Percentiles rank a stretch among this genome's conserved stretches.
Conservation (phyloP, 2,113 vertebrate species). For the Bothrops jararaca region DNA sequence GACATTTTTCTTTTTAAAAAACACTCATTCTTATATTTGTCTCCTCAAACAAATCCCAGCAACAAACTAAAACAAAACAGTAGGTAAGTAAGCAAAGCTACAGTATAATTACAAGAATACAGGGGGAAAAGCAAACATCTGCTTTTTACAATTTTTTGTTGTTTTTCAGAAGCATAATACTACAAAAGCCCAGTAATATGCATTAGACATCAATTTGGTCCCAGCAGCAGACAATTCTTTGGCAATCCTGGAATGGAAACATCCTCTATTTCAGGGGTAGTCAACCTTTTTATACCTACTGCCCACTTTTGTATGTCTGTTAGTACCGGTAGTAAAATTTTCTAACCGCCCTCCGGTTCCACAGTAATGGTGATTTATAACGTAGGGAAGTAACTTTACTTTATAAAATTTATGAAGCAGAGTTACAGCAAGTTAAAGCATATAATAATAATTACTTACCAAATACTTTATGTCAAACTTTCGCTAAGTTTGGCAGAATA, state of each 20-base stretch:
- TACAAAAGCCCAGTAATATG: background rate
- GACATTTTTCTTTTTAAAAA: background rate
- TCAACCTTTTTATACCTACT: no score
- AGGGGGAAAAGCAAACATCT: background rate
- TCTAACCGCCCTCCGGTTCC: no score
- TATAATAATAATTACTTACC: no score
- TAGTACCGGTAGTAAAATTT: no score
- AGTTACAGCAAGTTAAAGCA: no score
- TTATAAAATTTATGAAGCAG: no score
- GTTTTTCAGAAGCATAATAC: constrained; percentile 1
- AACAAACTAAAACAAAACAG: background rate
- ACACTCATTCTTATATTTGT: background rate
- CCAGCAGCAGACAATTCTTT: background rate
- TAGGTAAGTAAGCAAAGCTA: background rate
- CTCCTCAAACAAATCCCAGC: background rate
- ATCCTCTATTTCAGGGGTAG: no score
- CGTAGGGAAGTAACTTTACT: no score
- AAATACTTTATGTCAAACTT: no score
- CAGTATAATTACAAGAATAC: background rate
- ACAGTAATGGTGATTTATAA: no score
- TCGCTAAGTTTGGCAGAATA: no score
- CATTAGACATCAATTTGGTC: background rate
- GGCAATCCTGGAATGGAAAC: background rate
- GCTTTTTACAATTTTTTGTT: background rate
- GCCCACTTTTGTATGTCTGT: no score